A percentile compares a stretch with the other conserved stretches of the same genome.
phyloP scores from a whole-genome alignment of 2,797 vertebrate species.

The Choloepus didactylus region DNA sequence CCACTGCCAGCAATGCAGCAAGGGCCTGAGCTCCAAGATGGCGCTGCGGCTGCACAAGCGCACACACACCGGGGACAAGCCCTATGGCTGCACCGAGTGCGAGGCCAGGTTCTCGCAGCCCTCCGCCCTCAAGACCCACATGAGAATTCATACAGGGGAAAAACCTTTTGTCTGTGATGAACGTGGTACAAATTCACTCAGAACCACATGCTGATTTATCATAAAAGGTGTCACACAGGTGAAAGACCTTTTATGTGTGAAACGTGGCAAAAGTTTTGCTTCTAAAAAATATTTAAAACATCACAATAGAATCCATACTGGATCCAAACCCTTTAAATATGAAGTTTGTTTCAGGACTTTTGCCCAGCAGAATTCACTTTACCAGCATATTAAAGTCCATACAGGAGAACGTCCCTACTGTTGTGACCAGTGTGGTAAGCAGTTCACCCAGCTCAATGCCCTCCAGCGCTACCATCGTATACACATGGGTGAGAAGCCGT shows the following conservation, averaged over 20 bases:
- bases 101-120: constrained; percentile 96
- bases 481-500: constrained; percentile 98
- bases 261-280: constrained; percentile 98
- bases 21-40: constrained; percentile 96
- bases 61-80: constrained; percentile 95
- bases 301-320: constrained; percentile 88
- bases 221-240: constrained; percentile 97
- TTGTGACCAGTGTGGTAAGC: constrained; percentile 96
- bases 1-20: constrained; percentile 94
- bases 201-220: constrained; percentile 99
- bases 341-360: too few species aligned
- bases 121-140: constrained; percentile 97
- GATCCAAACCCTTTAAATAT: too few species aligned
- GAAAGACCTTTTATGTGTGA: constrained; percentile 99
- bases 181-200: constrained; percentile 97
- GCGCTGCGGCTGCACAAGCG: constrained; percentile 95
- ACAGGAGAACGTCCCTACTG: constrained; percentile 97
- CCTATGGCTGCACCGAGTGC: constrained; percentile 94
- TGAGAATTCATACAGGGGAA: constrained; percentile 98
- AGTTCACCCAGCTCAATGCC: constrained; percentile 98
- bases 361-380: too few species aligned
- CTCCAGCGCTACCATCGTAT: constrained; percentile 98
- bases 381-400: too few species aligned
- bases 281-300: constrained; percentile 98
- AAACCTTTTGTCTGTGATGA: constrained; percentile 97